These are phyloP conservation scores for Aurelia aurita complex sp. Pacific DNA, from an alignment of 30 jellyfish, hydroid and myxozoan species.

Conservation along the genomic window DNA sequence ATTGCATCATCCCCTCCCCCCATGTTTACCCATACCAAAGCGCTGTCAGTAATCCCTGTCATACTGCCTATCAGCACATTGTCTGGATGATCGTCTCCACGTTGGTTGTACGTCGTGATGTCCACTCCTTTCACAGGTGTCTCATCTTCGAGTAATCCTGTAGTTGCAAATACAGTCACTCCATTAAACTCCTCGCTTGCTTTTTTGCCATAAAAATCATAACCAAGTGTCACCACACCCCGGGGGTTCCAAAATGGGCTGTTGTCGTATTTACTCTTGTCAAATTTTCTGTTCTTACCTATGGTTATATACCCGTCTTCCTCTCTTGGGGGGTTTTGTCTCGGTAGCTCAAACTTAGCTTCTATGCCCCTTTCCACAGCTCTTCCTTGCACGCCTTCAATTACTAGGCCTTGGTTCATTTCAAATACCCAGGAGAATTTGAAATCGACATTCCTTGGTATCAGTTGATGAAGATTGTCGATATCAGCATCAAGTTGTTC, in stretches of 20 bases:
- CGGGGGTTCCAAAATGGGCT: slow-evolving; percentile 35
- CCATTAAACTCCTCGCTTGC: slow-evolving; percentile 24
- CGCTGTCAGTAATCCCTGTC: slow-evolving; percentile 19
- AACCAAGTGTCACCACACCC: slow-evolving; percentile 22
- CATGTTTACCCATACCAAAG: slow-evolving; percentile 1
- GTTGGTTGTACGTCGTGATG: slow-evolving; percentile 15
- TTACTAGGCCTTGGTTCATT: slow-evolving; percentile 26
- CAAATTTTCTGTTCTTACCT: slow-evolving; percentile 20
- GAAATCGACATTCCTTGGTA: slow-evolving; percentile 31
- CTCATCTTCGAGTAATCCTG: slow-evolving; percentile 17
- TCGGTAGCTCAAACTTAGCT: slow-evolving; percentile 2
- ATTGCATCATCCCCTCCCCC: slow-evolving; percentile 47
- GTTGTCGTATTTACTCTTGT: slow-evolving; percentile 16
- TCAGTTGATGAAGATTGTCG: not conserved
- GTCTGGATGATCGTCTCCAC: not conserved
- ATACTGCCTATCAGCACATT: slow-evolving; percentile 15
- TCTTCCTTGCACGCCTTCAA: slow-evolving; percentile 35
- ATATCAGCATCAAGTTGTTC: slow-evolving; percentile 16
- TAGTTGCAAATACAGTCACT: slow-evolving; percentile 24
- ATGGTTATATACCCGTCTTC: slow-evolving; percentile 24
- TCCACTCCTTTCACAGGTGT: slow-evolving; percentile 23
- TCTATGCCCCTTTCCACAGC: slow-evolving; percentile 2
- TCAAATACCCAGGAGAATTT: slow-evolving; percentile 41
- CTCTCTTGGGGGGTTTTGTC: not conserved
- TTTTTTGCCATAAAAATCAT: slow-evolving; percentile 37